These are phyloP conservation scores for Serripes groenlandicus DNA, from an alignment of 2,888 invertebrate genomes.

Conservation along the genomic window DNA sequence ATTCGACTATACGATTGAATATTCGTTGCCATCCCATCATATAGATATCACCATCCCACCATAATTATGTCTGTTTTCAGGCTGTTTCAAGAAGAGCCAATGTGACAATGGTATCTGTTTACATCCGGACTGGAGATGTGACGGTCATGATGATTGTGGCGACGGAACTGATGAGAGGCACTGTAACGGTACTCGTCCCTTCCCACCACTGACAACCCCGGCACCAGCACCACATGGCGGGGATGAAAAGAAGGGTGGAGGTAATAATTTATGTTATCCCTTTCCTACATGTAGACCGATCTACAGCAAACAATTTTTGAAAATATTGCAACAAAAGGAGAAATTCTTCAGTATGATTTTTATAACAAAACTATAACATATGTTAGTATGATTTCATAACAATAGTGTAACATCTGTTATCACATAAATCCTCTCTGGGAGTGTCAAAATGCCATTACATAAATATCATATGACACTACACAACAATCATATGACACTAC, in stretches of 20 bases:
- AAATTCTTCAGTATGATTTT: not conserved
- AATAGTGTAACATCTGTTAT: not conserved
- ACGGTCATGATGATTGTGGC: slow-evolving; percentile 72
- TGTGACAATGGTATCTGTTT: slow-evolving; percentile 74
- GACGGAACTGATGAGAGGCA: slow-evolving; percentile 75
- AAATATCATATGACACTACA: no score
- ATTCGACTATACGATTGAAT: no score
- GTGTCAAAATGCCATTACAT: not conserved
- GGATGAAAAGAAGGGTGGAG: slow-evolving; percentile 41
- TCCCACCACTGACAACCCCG: slow-evolving; percentile 36
- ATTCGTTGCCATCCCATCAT: no score
- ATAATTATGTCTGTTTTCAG: slow-evolving; percentile 42
- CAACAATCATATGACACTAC: no score
- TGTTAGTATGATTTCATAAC: no score
- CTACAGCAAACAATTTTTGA: not conserved
- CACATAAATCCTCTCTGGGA: not conserved
- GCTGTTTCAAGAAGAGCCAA: slow-evolving; percentile 61
- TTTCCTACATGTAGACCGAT: not conserved
- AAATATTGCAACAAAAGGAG: not conserved
- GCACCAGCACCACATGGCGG: slow-evolving; percentile 19
- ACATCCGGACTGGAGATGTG: slow-evolving; percentile 77
- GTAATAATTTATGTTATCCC: slow-evolving; percentile 18
- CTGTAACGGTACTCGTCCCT: slow-evolving; percentile 58
- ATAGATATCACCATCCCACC: no score
- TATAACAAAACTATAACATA: no score